Percentiles rank a stretch among this genome's conserved stretches.
Conservation (phyloP, 2,113 vertebrate species). For the Rhegmatorhina hoffmannsi region DNA sequence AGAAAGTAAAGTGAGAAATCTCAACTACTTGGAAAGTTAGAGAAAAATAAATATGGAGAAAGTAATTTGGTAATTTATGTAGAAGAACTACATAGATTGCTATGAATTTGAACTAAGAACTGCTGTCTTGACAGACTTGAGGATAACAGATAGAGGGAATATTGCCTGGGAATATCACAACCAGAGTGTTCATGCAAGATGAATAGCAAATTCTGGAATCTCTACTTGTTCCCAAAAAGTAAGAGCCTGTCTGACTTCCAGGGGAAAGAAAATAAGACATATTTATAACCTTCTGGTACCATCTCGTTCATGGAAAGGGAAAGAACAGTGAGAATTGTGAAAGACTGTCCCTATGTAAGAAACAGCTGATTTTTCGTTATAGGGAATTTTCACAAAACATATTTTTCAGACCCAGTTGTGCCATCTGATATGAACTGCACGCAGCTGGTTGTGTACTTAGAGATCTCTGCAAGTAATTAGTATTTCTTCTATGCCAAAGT, state of each 20-base stretch:
- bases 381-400: background rate
- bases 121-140: background rate
- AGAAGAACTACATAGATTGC: background rate
- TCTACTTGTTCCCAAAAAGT: background rate
- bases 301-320: background rate
- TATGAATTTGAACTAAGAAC: background rate
- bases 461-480: background rate
- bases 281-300: background rate
- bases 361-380: background rate
- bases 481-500: background rate
- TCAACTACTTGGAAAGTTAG: background rate
- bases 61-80: background rate
- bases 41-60: background rate
- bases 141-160: background rate
- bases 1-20: background rate
- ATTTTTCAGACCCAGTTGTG: background rate
- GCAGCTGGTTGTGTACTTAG: background rate
- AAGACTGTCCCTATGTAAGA: background rate
- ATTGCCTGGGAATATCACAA: background rate
- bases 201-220: background rate
- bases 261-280: background rate
- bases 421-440: background rate
- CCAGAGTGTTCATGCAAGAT: background rate
- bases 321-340: background rate
- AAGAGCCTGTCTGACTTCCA: background rate